Percentiles rank a stretch among this genome's conserved stretches.
Conservation (phyloP, 2,797 vertebrate genomes). For the Bryconaethiops microstoma region DNA sequence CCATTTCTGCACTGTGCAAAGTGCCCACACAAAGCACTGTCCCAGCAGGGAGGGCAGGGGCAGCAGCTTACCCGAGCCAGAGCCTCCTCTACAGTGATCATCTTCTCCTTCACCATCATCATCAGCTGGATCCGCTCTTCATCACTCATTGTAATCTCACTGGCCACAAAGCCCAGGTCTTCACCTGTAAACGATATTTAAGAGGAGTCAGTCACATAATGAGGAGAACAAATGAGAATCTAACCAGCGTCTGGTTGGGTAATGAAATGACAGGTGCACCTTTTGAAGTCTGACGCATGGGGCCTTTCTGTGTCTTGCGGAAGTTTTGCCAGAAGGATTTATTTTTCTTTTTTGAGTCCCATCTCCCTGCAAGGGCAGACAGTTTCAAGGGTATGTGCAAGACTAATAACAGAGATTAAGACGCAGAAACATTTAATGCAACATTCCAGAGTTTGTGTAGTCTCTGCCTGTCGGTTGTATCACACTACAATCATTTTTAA, state of each 20-base stretch:
- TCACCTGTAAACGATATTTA: slow-evolving; percentile 77
- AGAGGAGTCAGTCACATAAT: neutral
- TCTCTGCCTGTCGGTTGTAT: neutral
- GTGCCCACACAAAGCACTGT: slow-evolving; percentile 39
- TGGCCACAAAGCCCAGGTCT: slow-evolving; percentile 95
- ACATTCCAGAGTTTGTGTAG: neutral
- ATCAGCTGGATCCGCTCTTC: slow-evolving; percentile 97
- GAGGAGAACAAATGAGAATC: neutral
- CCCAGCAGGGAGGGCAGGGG: neutral
- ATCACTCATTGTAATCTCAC: slow-evolving; percentile 98
- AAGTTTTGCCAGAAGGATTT: slow-evolving; percentile 99
- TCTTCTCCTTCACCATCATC: slow-evolving; percentile 99
- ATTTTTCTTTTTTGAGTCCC: slow-evolving; percentile 98
- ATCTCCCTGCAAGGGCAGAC: slow-evolving; percentile 80
- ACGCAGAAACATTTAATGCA: neutral
- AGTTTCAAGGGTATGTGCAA: neutral
- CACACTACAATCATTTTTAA: neutral
- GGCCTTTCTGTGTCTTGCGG: slow-evolving; percentile 91
- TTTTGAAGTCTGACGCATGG: slow-evolving; percentile 90
- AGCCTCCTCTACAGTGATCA: slow-evolving; percentile 98
- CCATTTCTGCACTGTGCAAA: slow-evolving; percentile 45
- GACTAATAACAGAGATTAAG: neutral
- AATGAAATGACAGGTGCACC: slow-evolving; percentile 69
- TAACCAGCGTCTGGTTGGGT: too few species aligned
- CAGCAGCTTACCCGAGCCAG: slow-evolving; percentile 88